Evolutionary conservation across 2,888 invertebrate species (phyloP).

Genomic region (Seira ritae): DNA sequence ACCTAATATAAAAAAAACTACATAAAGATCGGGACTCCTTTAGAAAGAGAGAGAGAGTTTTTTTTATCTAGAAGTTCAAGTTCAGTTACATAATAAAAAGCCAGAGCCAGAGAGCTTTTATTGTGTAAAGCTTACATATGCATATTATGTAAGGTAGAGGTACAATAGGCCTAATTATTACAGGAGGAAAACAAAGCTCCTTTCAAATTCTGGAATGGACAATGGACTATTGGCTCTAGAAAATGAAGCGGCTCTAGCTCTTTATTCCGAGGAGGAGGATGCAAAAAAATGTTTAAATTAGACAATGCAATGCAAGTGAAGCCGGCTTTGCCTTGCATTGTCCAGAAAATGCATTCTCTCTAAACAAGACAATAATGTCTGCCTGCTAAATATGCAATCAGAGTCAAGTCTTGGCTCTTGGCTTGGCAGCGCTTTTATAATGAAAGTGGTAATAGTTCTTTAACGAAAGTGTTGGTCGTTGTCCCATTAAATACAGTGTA

Average conservation of each 20-base stretch:
- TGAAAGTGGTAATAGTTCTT: too few species aligned
- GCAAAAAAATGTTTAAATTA: too few species aligned
- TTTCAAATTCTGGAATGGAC: neutral
- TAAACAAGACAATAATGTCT: too few species aligned
- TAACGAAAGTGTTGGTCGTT: neutral
- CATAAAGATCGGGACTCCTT: neutral
- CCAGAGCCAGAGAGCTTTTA: neutral
- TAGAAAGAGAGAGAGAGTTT: neutral
- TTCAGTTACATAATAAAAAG: neutral
- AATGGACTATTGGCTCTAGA: too few species aligned
- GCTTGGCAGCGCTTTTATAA: too few species aligned
- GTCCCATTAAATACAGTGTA: neutral
- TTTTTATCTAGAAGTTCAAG: constrained; percentile 3
- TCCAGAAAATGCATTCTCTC: neutral
- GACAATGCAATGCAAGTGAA: neutral
- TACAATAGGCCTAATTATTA: neutral
- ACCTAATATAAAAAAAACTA: neutral
- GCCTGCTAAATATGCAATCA: neutral
- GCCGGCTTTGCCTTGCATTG: neutral
- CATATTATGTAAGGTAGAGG: neutral
- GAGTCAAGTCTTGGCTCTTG: too few species aligned
- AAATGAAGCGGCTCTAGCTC: neutral
- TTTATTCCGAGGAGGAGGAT: neutral
- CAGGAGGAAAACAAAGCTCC: neutral
- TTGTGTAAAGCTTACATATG: neutral